Base-by-base conservation (phyloP, 2,113 vertebrate genomes). In the Halcyon malimbica region DNA sequence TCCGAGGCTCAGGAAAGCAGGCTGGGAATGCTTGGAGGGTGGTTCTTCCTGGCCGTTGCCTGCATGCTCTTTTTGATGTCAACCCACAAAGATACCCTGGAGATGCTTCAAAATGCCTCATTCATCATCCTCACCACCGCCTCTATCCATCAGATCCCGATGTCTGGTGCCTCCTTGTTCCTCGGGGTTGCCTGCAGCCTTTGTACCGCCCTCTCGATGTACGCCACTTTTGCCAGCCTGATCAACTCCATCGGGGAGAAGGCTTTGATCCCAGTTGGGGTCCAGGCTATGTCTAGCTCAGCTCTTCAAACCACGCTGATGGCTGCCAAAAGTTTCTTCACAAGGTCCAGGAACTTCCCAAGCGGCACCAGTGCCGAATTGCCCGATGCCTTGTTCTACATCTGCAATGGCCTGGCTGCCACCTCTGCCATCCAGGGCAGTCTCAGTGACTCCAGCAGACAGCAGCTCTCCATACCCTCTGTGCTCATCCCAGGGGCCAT, bases 211-310 rank as follows among this genome's bases (percentile, higher is more conserved):
- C 78, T 97, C 39, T 99, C 99, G 1, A 78, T 99, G 41, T 99
- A 99, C 4, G 96, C 98, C 68, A 97, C 98, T 42, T 99, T 99
- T 54, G 92, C 98, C 62, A 98, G 98, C 53, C 98, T 99, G 24
- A 94, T 99, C 90, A 99, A 99, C 97, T 98, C 98, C 63, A 98
- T 99, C 5, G 99, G 98, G n/a, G 99, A 99, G 96, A 99, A 99
- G 94, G 93, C 94, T 12, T 95, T 99, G 50, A 98, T 99, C 71
- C 98, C 98, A 11, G 91, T 98, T 12, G 99, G 99, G 6, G 51
- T 89, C 33, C 98, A 98, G 83, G 97, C 98, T 1, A 28, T 99
- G 65, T 97, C 98, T 83, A 97, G 96, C 39, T 96, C 97, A 3
- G 77, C 83, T 35, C 95, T 99, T 42, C 97, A 97, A 62, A 96